Evolutionary conservation across 2,797 vertebrate genomes (phyloP).

Genomic region (Tapera naevia): DNA sequence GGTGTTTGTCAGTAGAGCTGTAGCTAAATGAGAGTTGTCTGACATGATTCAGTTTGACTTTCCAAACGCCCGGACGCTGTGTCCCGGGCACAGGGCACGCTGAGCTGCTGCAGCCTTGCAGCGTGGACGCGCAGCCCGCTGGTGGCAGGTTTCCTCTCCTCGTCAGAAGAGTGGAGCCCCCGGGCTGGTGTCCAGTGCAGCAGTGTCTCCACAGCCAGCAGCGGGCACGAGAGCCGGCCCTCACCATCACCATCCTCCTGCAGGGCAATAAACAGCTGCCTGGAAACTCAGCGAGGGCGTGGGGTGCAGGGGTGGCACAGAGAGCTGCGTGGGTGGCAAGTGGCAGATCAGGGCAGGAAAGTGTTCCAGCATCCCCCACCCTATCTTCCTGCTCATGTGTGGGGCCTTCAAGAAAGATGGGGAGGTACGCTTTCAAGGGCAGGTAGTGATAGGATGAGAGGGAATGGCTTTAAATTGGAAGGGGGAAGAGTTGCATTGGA

Average conservation of each 20-base stretch:
- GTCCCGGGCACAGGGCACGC: not conserved
- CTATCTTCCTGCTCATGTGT: not conserved
- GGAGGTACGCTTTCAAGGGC: too few species aligned
- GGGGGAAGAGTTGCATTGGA: too few species aligned
- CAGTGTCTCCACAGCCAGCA: not conserved
- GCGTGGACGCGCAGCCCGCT: not conserved
- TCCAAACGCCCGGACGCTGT: not conserved
- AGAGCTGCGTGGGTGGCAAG: not conserved
- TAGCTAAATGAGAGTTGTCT: not conserved
- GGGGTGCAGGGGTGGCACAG: not conserved
- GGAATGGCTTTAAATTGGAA: too few species aligned
- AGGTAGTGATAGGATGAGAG: too few species aligned
- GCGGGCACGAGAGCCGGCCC: not conserved
- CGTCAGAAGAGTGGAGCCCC: not conserved
- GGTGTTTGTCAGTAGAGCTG: not conserved
- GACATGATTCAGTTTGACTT: not conserved
- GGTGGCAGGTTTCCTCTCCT: not conserved
- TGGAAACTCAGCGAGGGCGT: accelerated
- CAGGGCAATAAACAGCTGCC: not conserved
- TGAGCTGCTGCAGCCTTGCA: not conserved
- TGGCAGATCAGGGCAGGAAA: not conserved
- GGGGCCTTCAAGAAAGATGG: too few species aligned
- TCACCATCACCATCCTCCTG: not conserved
- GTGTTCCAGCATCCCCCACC: not conserved
- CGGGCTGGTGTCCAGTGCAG: not conserved